These are phyloP conservation scores for Pterocles orientalis DNA, from an alignment of 2,113 vertebrate species.

Conservation along the genomic window DNA sequence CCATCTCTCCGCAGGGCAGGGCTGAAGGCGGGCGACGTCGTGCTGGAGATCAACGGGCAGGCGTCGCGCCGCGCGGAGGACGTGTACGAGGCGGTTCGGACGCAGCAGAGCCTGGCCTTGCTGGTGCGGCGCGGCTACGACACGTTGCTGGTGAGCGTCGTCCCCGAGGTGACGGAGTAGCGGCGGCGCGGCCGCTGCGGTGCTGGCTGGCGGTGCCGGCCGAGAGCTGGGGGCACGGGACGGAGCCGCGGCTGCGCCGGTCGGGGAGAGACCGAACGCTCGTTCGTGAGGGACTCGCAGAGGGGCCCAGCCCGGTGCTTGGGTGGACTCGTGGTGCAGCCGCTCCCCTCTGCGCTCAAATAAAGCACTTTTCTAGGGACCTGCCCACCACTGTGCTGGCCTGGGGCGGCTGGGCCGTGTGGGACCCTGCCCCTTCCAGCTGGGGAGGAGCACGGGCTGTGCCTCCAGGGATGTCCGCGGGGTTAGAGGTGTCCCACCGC, in stretches of 20 bases:
- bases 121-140: slow-evolving; percentile 80
- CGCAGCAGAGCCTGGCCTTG: slow-evolving; percentile 82
- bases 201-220: neutral
- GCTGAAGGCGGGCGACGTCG: slow-evolving; percentile 77
- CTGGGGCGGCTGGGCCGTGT: neutral
- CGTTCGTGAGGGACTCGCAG: neutral
- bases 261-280: neutral
- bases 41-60: slow-evolving; percentile 79
- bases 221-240: neutral
- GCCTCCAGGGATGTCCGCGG: neutral
- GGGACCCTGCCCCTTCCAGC: too few species aligned
- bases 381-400: too few species aligned
- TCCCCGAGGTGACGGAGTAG: slow-evolving; percentile 86
- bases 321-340: neutral
- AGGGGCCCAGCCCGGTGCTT: neutral
- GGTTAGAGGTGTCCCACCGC: neutral
- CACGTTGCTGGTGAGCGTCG: slow-evolving; percentile 81
- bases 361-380: slow-evolving; percentile 49
- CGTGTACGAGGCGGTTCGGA: slow-evolving; percentile 86
- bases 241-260: neutral
- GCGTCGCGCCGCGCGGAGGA: slow-evolving; percentile 83
- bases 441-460: neutral
- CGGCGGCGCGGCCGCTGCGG: fast-evolving
- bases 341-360: neutral
- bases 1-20: slow-evolving; percentile 67